Percentiles rank a stretch among this genome's conserved stretches.
These are phyloP conservation scores for Sprattus sprattus DNA, from an alignment of 2,113 vertebrate genomes.

Conservation along the genomic window DNA sequence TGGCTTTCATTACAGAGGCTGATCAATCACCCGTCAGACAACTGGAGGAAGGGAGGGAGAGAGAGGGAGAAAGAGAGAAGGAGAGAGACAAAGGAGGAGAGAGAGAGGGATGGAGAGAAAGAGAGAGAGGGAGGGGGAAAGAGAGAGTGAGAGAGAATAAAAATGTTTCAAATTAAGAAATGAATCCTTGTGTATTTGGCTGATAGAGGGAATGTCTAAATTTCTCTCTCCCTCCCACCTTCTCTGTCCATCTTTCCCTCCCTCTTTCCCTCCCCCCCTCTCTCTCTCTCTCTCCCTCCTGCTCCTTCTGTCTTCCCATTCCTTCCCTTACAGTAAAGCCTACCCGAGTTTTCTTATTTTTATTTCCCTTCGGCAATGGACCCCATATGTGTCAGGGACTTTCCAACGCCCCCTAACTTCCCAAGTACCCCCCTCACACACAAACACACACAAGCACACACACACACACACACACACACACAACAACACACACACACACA, in stretches of 20 bases:
- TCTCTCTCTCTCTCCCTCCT: not conserved
- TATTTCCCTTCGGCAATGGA: slow-evolving; percentile 56
- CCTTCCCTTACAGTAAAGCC: slow-evolving; percentile 30
- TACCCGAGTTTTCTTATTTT: not conserved
- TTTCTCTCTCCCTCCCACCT: not conserved
- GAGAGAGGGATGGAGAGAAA: not conserved
- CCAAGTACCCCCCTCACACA: not conserved
- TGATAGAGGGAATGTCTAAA: not conserved
- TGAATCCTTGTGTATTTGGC: not conserved
- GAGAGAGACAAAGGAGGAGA: not conserved
- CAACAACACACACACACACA: not conserved
- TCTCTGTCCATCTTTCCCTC: not conserved
- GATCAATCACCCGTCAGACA: slow-evolving; percentile 19
- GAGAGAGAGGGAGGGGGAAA: not conserved
- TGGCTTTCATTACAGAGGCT: slow-evolving; percentile 25
- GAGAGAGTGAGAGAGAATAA: slow-evolving; percentile 4
- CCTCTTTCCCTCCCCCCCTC: not conserved
- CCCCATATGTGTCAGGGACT: slow-evolving; percentile 66
- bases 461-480: not conserved
- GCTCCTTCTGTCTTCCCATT: slow-evolving; percentile 3
- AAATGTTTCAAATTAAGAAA: slow-evolving; percentile 34
- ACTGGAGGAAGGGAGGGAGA: not conserved
- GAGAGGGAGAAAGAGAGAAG: not conserved
- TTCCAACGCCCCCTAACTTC: slow-evolving; percentile 55
- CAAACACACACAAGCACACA: not conserved